A percentile compares a stretch with the other conserved stretches of the same genome.
Evolutionary conservation across 2,888 invertebrate species (phyloP).

Genomic region (Drosophila stalkeri): DNA sequence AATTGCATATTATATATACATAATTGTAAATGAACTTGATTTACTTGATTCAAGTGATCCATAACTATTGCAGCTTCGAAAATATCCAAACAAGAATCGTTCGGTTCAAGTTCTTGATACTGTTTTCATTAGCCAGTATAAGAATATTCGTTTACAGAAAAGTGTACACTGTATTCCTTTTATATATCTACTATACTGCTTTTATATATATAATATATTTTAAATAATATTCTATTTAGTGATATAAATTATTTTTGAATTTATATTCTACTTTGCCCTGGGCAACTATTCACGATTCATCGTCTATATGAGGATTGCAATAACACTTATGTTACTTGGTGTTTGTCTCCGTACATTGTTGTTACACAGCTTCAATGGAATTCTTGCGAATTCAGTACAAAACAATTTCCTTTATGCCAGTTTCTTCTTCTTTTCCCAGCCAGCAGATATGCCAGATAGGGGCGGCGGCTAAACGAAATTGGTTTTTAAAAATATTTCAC

Average conservation of each 20-base stretch:
- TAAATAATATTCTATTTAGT: too few relatives aligned
- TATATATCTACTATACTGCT: too few relatives aligned
- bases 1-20: too few relatives aligned
- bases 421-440: conserved; percentile 10
- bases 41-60: too few relatives aligned
- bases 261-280: neutral
- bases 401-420: conserved; percentile 76
- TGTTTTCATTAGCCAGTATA: too few relatives aligned
- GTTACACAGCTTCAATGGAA: conserved; percentile 47
- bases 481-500: conserved; percentile 83
- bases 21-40: too few relatives aligned
- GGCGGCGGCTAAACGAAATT: conserved; percentile 76
- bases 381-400: conserved; percentile 63
- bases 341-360: conserved; percentile 31
- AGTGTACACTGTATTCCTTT: too few relatives aligned
- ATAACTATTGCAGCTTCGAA: too few relatives aligned
- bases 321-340: conserved; percentile 29
- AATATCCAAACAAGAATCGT: too few relatives aligned
- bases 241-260: neutral
- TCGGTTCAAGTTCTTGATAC: too few relatives aligned
- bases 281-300: neutral
- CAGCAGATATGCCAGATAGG: conserved; percentile 19
- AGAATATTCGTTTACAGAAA: too few relatives aligned
- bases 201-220: too few relatives aligned
- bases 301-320: conserved; percentile 5